Conservation (phyloP, 1,140 invertebrate genomes). For the Diabrotica virgifera region DNA sequence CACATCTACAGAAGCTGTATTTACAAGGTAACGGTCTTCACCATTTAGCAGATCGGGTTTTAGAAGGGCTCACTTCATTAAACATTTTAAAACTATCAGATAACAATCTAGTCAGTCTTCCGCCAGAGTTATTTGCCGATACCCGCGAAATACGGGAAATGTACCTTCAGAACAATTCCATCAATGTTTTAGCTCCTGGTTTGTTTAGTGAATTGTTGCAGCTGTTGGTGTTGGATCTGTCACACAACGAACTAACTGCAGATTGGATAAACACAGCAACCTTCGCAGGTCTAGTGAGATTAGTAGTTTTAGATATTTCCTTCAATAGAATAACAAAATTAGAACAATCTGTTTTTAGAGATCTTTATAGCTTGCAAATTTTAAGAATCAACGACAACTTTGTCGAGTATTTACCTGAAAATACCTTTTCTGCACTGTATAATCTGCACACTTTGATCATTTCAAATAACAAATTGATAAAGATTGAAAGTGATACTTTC, state of each 20-base stretch:
- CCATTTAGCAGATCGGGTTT: conserved; percentile 75
- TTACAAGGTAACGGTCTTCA: conserved; percentile 67
- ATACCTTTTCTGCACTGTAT: conserved; percentile 75
- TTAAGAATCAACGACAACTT: conserved; percentile 79
- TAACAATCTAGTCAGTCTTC: conserved; percentile 77
- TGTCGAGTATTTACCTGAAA: conserved; percentile 75
- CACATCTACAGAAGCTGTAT: conserved; percentile 59
- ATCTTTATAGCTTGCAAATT: conserved; percentile 77
- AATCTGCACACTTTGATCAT: conserved; percentile 83
- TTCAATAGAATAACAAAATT: conserved; percentile 76
- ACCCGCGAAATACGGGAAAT: conserved; percentile 78
- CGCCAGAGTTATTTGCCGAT: conserved; percentile 78
- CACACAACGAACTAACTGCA: conserved; percentile 79
- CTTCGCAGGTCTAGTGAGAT: conserved; percentile 75
- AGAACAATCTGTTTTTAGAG: conserved; percentile 75
- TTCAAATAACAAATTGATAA: conserved; percentile 79
- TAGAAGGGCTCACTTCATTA: conserved; percentile 75
- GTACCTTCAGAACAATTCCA: conserved; percentile 81
- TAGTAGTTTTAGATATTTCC: conserved; percentile 79
- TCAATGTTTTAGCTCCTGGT: conserved; percentile 80
- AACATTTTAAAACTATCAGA: conserved; percentile 75
- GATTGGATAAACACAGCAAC: conserved; percentile 87
- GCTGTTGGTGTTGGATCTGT: conserved; percentile 78
- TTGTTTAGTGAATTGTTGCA: conserved; percentile 79
- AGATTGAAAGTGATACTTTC: conserved; percentile 73